phyloP scores from a whole-genome alignment of 37 sponge, comb jelly and placozoan genomes.

The Ianthella basta region DNA sequence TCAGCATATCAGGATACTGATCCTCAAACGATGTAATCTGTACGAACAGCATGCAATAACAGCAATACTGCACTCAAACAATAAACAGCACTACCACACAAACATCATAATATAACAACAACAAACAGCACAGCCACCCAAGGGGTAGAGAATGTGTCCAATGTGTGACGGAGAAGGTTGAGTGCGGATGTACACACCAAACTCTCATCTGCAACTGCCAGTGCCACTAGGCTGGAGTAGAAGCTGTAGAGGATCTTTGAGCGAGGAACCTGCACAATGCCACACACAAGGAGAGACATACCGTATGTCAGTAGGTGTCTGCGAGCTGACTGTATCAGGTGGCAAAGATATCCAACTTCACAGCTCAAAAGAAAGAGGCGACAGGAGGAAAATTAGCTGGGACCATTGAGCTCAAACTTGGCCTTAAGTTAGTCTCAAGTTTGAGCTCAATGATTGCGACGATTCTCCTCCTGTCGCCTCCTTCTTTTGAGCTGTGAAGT shows the following conservation, averaged over 20 bases:
- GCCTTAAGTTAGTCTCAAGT: too few species aligned
- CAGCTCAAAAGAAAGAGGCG: too few species aligned
- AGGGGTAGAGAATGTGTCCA: not conserved
- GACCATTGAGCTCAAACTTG: too few species aligned
- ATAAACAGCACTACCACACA: not conserved
- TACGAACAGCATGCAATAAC: not conserved
- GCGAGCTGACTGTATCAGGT: too few species aligned
- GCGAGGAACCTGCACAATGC: conserved; percentile 54
- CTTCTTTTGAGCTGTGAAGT: too few species aligned
- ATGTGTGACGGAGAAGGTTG: not conserved
- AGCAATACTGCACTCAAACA: not conserved
- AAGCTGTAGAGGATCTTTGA: conserved; percentile 68
- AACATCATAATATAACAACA: too few species aligned
- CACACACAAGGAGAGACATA: not conserved
- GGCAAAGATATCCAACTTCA: too few species aligned
- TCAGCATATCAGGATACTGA: conserved; percentile 38
- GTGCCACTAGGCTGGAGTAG: conserved; percentile 68
- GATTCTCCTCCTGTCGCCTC: too few species aligned
- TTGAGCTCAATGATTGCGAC: too few species aligned
- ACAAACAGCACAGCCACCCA: not conserved
- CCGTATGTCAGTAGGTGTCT: too few species aligned
- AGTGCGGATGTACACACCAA: conserved; percentile 37
- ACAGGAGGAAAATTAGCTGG: too few species aligned
- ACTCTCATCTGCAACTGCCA: conserved; percentile 52
- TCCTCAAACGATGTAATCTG: conserved; percentile 36